These are phyloP conservation scores for Campoplex capitator DNA, from an alignment of 2,888 invertebrate species.

Conservation along the genomic window DNA sequence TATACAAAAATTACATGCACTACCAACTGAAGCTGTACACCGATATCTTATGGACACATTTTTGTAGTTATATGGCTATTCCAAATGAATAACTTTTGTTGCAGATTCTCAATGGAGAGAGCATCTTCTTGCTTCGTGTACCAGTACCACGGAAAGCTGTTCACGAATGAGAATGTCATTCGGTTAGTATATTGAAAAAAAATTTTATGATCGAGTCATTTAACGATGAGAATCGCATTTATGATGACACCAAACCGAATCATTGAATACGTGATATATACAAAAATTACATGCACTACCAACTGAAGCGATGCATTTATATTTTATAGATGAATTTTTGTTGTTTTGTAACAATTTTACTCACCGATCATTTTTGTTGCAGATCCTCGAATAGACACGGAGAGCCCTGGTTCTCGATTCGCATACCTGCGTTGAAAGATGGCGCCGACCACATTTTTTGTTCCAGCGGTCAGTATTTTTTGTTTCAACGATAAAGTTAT, in stretches of 20 bases:
- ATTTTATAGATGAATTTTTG: not conserved
- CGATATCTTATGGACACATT: not conserved
- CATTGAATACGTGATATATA: constrained; percentile 65
- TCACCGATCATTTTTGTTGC: not conserved
- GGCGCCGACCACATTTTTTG: not conserved
- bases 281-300: constrained; percentile 62
- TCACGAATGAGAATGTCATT: not conserved
- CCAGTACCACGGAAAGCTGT: not conserved
- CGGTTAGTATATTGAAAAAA: not conserved
- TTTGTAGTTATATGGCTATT: not conserved
- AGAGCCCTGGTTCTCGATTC: not conserved
- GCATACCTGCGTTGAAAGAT: not conserved
- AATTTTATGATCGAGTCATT: not conserved
- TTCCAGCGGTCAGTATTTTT: not conserved
- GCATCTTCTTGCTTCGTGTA: not conserved
- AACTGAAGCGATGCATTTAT: constrained; percentile 30
- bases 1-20: constrained; percentile 59
- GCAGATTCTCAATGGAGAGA: not conserved
- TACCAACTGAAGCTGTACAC: constrained; percentile 51
- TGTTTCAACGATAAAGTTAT: not conserved
- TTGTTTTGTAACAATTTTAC: not conserved
- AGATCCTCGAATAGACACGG: not conserved
- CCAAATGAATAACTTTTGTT: not conserved
- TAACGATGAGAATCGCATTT: not conserved
- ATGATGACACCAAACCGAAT: constrained; percentile 63